phyloP scores from a whole-genome alignment of 2,113 vertebrate species.

The Cavia aperea region DNA sequence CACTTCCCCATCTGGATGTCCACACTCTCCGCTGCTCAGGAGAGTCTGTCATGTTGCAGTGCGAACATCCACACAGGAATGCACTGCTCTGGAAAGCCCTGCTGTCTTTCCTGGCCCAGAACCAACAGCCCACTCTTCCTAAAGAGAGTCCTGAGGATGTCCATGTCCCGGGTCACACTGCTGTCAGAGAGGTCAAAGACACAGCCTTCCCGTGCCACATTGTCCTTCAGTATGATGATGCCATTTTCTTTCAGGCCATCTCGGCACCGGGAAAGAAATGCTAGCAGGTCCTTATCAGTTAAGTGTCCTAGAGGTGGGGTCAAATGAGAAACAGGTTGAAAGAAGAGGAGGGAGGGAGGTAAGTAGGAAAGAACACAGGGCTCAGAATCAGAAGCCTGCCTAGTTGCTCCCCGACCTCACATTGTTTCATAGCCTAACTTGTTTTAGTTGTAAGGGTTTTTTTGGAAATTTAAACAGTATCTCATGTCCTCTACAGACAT shows the following conservation, averaged over 20 bases:
- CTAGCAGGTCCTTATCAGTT: constrained; percentile 92
- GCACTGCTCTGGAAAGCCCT: constrained; percentile 88
- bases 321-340: constrained; percentile 3
- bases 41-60: constrained; percentile 71
- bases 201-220: constrained; percentile 91
- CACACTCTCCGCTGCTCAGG: not conserved
- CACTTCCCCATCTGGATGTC: accelerated
- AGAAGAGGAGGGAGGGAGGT: not conserved
- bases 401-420: not conserved
- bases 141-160: constrained; percentile 86
- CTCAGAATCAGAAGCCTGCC: not conserved
- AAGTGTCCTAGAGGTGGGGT: constrained; percentile 81
- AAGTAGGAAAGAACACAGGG: not conserved
- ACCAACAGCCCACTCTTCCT: constrained; percentile 86
- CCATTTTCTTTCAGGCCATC: constrained; percentile 86
- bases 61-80: constrained; percentile 95
- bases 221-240: constrained; percentile 93
- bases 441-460: not conserved
- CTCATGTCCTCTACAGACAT: not conserved
- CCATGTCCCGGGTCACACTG: constrained; percentile 90
- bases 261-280: constrained; percentile 87
- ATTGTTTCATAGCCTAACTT: not conserved
- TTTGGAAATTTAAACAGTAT: not conserved
- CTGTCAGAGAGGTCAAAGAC: constrained; percentile 88
- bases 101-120: constrained; percentile 83